Evolutionary conservation across 2,113 vertebrate genomes (phyloP).

Genomic region (Marcusenius ussheri): DNA sequence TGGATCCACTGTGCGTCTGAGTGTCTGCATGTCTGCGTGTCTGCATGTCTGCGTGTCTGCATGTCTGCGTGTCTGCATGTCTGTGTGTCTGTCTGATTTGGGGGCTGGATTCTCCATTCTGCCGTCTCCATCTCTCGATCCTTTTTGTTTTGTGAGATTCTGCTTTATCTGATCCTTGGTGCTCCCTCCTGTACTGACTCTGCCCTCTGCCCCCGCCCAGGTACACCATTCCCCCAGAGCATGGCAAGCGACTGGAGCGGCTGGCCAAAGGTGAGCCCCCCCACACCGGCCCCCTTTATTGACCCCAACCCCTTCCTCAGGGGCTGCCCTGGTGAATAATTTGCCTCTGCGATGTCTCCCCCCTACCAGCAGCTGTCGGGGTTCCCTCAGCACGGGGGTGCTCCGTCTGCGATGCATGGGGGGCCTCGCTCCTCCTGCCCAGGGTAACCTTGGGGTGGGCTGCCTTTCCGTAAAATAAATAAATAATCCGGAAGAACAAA

Average conservation of each 20-base stretch:
- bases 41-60: background rate
- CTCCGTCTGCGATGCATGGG: too few species aligned
- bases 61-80: too few species aligned
- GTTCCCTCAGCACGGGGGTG: background rate
- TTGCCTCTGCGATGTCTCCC: background rate
- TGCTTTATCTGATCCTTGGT: background rate
- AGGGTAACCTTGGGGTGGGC: background rate
- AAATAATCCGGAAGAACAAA: background rate
- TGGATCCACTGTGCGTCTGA: background rate
- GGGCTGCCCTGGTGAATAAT: background rate
- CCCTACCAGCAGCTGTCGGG: background rate
- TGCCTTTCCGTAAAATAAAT: background rate
- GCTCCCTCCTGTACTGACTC: background rate
- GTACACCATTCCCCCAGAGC: conserved; percentile 89
- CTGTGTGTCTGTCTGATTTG: background rate
- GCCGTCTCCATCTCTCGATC: background rate
- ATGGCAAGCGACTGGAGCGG: conserved; percentile 89
- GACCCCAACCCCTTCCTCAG: too few species aligned
- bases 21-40: too few species aligned
- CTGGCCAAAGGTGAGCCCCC: conserved; percentile 79
- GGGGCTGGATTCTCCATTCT: background rate
- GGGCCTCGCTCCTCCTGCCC: background rate
- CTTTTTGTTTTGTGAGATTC: background rate
- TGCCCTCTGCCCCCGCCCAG: conserved; percentile 49
- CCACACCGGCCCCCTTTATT: background rate